Percentiles rank a stretch among this genome's conserved stretches.
Conservation (phyloP, 2,797 vertebrate species). For the Meriones psammophilus region DNA sequence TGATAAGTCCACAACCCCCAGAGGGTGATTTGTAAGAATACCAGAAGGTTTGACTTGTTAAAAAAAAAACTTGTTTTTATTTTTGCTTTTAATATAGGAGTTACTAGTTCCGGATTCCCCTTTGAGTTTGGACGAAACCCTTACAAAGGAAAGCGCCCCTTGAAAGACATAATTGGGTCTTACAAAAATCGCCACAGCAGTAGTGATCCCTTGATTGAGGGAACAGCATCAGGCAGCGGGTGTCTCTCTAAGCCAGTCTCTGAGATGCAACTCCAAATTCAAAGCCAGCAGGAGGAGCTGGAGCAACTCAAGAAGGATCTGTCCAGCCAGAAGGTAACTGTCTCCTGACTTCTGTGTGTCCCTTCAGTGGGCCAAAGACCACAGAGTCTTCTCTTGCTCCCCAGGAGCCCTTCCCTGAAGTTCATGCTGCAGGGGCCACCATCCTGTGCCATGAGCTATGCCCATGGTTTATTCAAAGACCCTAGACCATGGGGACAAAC, state of each 20-base stretch:
- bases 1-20: accelerated
- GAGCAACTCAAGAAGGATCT: conserved; percentile 93
- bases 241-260: conserved; percentile 84
- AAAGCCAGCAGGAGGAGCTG: conserved; percentile 95
- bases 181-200: conserved; percentile 88
- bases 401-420: background rate
- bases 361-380: background rate
- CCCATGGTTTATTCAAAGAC: background rate
- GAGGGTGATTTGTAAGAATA: background rate
- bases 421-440: accelerated
- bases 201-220: conserved; percentile 89
- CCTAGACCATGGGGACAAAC: background rate
- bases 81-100: conserved; percentile 81
- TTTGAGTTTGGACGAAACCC: conserved; percentile 94
- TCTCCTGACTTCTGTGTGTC: background rate
- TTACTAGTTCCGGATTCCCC: conserved; percentile 91
- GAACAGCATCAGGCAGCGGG: conserved; percentile 82
- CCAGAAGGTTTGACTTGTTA: background rate
- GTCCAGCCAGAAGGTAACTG: conserved; percentile 94
- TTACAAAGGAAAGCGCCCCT: conserved; percentile 90
- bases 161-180: conserved; percentile 90
- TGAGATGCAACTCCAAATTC: conserved; percentile 91
- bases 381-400: background rate
- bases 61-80: background rate
- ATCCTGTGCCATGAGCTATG: background rate